phyloP scores from a whole-genome alignment of 2,797 vertebrate genomes.

The Pampus argenteus region DNA sequence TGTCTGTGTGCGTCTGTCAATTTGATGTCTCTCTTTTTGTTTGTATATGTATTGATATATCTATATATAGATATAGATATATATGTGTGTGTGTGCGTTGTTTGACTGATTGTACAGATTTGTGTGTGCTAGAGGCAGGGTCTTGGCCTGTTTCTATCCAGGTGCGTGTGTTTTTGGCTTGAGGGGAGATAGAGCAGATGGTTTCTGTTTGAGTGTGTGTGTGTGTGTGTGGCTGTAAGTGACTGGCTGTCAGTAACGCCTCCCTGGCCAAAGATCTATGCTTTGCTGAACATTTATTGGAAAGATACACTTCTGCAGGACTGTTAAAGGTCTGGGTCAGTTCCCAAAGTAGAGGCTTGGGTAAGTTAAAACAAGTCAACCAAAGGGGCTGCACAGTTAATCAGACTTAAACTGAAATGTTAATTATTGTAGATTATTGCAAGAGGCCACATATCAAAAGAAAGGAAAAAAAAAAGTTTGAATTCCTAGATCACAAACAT shows the following conservation, averaged over 20 bases:
- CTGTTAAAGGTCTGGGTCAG: slow-evolving; percentile 15
- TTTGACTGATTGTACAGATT: neutral
- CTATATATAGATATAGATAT: no score
- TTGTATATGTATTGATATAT: neutral
- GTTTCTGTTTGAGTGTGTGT: slow-evolving; percentile 51
- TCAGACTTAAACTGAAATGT: no score
- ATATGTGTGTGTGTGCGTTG: neutral
- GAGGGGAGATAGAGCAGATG: slow-evolving; percentile 71
- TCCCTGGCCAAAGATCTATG: slow-evolving; percentile 50
- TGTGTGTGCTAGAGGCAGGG: slow-evolving; percentile 47
- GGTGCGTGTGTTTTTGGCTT: slow-evolving; percentile 76
- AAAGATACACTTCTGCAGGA: slow-evolving; percentile 3
- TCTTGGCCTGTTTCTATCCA: slow-evolving; percentile 68
- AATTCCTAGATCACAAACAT: neutral
- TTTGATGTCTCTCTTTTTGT: slow-evolving; percentile 1
- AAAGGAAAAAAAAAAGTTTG: neutral
- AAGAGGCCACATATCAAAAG: neutral
- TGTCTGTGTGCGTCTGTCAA: slow-evolving; percentile 10
- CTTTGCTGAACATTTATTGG: slow-evolving; percentile 26
- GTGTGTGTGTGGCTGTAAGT: slow-evolving; percentile 40
- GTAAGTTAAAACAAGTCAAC: slow-evolving; percentile 2
- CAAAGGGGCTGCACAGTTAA: slow-evolving; percentile 9
- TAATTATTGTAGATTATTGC: neutral
- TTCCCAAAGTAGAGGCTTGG: neutral
- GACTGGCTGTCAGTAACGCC: slow-evolving; percentile 54